Evolutionary conservation across 2,888 invertebrate genomes (phyloP).

Genomic region (Orthosia incerta): DNA sequence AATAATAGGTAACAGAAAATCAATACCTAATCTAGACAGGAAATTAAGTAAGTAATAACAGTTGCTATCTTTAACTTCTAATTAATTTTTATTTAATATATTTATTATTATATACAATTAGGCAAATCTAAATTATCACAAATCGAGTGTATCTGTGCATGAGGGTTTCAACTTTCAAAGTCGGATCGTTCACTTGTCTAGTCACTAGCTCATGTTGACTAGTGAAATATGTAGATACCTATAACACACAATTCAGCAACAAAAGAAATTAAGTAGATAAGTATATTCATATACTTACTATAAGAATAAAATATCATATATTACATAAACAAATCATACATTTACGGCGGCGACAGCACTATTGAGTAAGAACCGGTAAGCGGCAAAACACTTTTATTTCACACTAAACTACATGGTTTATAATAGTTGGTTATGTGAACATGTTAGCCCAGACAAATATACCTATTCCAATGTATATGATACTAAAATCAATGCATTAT

Average conservation of each 20-base stretch:
- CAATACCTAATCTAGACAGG: constrained; percentile 26
- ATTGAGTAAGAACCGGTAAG: constrained; percentile 6
- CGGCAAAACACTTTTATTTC: constrained; percentile 4
- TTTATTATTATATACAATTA: constrained; percentile 70
- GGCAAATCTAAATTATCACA: constrained; percentile 67
- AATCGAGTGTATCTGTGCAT: constrained; percentile 56
- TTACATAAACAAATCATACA: not conserved
- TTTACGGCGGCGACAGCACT: too few relatives aligned
- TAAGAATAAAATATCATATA: constrained; percentile 15
- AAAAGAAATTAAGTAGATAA: constrained; percentile 15
- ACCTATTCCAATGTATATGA: constrained; percentile 10
- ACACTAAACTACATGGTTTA: not conserved
- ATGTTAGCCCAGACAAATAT: not conserved
- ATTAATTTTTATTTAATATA: constrained; percentile 56
- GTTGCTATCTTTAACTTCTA: constrained; percentile 47
- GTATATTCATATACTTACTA: constrained; percentile 7
- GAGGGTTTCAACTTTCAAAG: constrained; percentile 35
- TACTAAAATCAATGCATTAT: constrained; percentile 12
- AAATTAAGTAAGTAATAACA: constrained; percentile 35
- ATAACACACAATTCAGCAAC: constrained; percentile 41
- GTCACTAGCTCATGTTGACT: constrained; percentile 48
- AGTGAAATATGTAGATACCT: constrained; percentile 48
- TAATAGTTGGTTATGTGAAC: constrained; percentile 10
- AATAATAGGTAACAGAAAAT: constrained; percentile 7
- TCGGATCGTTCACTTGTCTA: constrained; percentile 30